A percentile compares a stretch with the other conserved stretches of the same genome.
Evolutionary conservation across 2,888 invertebrate species (phyloP).

Genomic region (Meteorus colon): DNA sequence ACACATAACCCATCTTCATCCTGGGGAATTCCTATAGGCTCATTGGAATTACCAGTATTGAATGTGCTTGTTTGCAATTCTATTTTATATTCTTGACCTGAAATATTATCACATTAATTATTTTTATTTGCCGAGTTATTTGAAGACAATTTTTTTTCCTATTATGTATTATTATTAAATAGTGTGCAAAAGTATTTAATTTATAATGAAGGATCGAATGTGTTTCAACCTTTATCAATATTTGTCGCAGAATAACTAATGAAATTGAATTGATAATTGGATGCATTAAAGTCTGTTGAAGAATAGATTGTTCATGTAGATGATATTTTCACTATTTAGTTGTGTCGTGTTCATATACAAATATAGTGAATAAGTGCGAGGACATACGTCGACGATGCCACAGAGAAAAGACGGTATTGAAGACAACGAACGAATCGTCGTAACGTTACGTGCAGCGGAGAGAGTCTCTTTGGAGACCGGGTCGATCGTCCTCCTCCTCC

Average conservation of each 20-base stretch:
- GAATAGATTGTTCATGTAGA: slow-evolving; percentile 11
- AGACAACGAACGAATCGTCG: slow-evolving; percentile 40
- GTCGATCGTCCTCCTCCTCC: slow-evolving; percentile 47
- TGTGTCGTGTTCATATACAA: slow-evolving; percentile 5
- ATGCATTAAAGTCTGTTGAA: not conserved
- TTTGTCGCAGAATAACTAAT: not conserved
- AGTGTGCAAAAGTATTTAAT: not conserved
- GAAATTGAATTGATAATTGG: slow-evolving; percentile 3
- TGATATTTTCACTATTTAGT: not conserved
- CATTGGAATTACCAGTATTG: slow-evolving; percentile 11
- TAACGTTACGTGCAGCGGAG: slow-evolving; percentile 44
- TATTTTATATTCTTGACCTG: slow-evolving; percentile 29
- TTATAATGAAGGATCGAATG: too few relatives aligned
- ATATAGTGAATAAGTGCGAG: slow-evolving; percentile 18
- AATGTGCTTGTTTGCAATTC: not conserved
- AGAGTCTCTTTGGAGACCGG: slow-evolving; percentile 48
- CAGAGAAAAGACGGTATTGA: slow-evolving; percentile 21
- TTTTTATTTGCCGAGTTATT: slow-evolving; percentile 1
- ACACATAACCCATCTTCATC: slow-evolving; percentile 23
- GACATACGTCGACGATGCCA: slow-evolving; percentile 13
- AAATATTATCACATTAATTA: slow-evolving; percentile 31
- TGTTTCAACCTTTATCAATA: not conserved
- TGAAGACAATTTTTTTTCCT: not conserved
- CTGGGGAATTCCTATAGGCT: slow-evolving; percentile 30
- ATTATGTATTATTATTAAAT: not conserved